These are phyloP conservation scores for Leptinotarsa peninsularis DNA, from an alignment of 2,888 invertebrate genomes.

Conservation along the genomic window DNA sequence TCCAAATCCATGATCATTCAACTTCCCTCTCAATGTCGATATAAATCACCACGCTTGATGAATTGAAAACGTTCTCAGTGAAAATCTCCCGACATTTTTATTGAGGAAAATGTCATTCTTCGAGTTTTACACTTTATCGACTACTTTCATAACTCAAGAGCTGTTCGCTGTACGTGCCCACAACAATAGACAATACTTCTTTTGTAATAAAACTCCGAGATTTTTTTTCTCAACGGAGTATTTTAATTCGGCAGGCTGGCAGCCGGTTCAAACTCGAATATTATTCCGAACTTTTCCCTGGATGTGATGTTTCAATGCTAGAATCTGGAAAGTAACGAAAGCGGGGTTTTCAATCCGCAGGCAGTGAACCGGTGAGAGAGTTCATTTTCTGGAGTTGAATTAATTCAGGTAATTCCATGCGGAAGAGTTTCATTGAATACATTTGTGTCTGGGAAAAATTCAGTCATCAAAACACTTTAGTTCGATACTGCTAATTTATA, in stretches of 20 bases:
- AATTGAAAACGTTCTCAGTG: constrained; percentile 31
- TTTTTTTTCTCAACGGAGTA: constrained; percentile 23
- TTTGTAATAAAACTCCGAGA: constrained; percentile 32
- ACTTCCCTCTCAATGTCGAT: constrained; percentile 29
- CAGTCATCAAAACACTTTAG: no score
- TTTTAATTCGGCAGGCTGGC: constrained; percentile 31
- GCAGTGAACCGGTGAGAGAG: neutral
- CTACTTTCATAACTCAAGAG: constrained; percentile 40
- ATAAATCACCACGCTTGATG: constrained; percentile 33
- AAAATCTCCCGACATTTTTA: constrained; percentile 29
- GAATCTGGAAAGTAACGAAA: constrained; percentile 14
- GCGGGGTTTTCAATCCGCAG: neutral
- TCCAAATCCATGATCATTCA: constrained; percentile 30
- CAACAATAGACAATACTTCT: constrained; percentile 39
- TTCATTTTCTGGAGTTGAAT: neutral
- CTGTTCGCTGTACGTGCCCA: constrained; percentile 36
- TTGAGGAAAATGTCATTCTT: constrained; percentile 30
- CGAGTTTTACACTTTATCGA: constrained; percentile 40
- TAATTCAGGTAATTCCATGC: no score
- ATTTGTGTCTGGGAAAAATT: no score
- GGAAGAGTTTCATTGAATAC: no score
- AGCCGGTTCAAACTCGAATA: constrained; percentile 18
- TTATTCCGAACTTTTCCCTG: constrained; percentile 29
- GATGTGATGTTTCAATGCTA: constrained; percentile 19
- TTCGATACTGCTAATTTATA: no score